Percentiles rank a stretch among this genome's conserved stretches.
Evolutionary conservation across 2,888 invertebrate species (phyloP).

Genomic region (Dexiosoma caninum): DNA sequence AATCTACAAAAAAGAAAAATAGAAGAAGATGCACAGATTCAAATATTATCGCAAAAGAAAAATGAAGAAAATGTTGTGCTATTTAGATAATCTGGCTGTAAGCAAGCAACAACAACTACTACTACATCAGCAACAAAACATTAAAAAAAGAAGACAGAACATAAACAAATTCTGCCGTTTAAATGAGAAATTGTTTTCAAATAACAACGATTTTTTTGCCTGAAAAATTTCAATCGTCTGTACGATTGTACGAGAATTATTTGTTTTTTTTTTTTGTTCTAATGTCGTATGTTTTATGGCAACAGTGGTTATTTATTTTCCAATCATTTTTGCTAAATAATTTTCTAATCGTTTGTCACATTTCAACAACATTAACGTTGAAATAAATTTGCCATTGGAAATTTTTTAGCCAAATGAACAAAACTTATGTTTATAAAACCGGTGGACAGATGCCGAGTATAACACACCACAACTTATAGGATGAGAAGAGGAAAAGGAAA

Average conservation of each 20-base stretch:
- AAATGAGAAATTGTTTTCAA: constrained; percentile 41
- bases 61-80: constrained; percentile 52
- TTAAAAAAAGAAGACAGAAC: not conserved
- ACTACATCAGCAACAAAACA: no score
- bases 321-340: constrained; percentile 50
- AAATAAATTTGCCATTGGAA: constrained; percentile 59
- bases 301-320: constrained; percentile 42
- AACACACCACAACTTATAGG: not conserved
- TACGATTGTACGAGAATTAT: not conserved
- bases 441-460: not conserved
- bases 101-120: not conserved
- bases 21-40: constrained; percentile 4
- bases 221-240: not conserved
- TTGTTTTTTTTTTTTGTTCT: no score
- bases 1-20: not conserved
- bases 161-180: constrained; percentile 32
- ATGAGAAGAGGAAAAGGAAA: not conserved
- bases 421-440: constrained; percentile 22
- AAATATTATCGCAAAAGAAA: constrained; percentile 51
- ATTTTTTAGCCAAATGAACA: constrained; percentile 44
- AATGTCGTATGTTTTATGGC: not conserved
- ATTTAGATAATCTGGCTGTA: constrained; percentile 56
- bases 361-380: constrained; percentile 61
- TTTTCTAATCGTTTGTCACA: constrained; percentile 64
- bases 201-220: constrained; percentile 17